Percentiles rank a stretch among this genome's conserved stretches.
Conservation (phyloP, 2,113 vertebrate species). For the Callopanchax toddi region DNA sequence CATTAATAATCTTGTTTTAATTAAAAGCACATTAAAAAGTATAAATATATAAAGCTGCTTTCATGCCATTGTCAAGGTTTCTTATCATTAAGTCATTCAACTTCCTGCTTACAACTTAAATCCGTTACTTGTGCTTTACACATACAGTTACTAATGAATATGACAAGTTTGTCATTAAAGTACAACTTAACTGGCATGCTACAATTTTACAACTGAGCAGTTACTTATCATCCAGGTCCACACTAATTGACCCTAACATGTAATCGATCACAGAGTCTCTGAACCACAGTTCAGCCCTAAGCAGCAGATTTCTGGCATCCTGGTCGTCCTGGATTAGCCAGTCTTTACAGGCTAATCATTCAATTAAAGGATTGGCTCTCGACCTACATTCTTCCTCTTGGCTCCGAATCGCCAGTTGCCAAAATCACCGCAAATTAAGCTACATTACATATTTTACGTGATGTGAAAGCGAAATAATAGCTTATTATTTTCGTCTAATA, state of each 20-base stretch:
- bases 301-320: neutral
- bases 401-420: neutral
- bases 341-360: conserved; percentile 34
- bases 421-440: neutral
- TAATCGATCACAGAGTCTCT: neutral
- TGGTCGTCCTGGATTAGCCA: conserved; percentile 33
- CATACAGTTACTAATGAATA: no score
- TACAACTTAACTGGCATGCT: no score
- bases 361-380: conserved; percentile 63
- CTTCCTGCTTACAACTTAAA: no score
- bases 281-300: neutral
- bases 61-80: no score
- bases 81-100: no score
- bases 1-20: no score
- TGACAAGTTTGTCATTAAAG: no score
- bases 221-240: neutral
- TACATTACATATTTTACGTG: accelerated
- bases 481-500: neutral
- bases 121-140: no score
- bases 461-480: neutral
- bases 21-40: no score
- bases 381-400: conserved; percentile 1
- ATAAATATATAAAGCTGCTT: no score
- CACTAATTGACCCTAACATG: neutral
- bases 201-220: conserved; percentile 10